Conservation (phyloP, 2,888 invertebrate genomes). For the Nycteola revayana region DNA sequence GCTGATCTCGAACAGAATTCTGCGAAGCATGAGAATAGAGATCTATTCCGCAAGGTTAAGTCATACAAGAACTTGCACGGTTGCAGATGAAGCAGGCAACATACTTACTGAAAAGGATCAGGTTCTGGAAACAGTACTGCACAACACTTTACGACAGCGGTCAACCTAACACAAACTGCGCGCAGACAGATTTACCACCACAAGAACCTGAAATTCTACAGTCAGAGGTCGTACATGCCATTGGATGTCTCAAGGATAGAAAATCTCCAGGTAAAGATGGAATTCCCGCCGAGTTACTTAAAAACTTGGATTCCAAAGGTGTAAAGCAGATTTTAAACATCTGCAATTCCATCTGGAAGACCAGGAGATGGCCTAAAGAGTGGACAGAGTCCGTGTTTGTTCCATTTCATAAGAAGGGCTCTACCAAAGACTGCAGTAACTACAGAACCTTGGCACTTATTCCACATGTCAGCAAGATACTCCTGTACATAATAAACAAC, state of each 20-base stretch:
- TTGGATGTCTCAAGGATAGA: neutral
- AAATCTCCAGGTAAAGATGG: neutral
- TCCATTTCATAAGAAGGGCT: constrained; percentile 21
- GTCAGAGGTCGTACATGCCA: neutral
- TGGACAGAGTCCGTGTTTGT: constrained; percentile 10
- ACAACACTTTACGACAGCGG: neutral
- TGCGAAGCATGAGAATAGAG: too few relatives aligned
- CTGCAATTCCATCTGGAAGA: neutral
- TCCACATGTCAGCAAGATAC: constrained; percentile 9
- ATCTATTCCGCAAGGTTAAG: too few relatives aligned
- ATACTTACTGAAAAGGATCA: too few relatives aligned
- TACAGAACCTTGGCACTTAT: constrained; percentile 16
- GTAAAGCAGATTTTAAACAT: neutral
- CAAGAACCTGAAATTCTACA: neutral
- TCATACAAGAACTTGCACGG: too few relatives aligned
- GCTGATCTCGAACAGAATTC: too few relatives aligned
- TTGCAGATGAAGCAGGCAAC: too few relatives aligned
- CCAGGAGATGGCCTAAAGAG: neutral
- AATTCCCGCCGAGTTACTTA: neutral
- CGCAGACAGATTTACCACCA: neutral
- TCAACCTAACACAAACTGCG: neutral
- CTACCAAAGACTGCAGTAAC: constrained; percentile 16
- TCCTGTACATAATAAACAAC: constrained; percentile 4
- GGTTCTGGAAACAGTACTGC: neutral
- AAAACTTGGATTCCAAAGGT: neutral